These are phyloP conservation scores for Coracopsis vasa DNA, from an alignment of 2,113 vertebrate species.

Conservation along the genomic window DNA sequence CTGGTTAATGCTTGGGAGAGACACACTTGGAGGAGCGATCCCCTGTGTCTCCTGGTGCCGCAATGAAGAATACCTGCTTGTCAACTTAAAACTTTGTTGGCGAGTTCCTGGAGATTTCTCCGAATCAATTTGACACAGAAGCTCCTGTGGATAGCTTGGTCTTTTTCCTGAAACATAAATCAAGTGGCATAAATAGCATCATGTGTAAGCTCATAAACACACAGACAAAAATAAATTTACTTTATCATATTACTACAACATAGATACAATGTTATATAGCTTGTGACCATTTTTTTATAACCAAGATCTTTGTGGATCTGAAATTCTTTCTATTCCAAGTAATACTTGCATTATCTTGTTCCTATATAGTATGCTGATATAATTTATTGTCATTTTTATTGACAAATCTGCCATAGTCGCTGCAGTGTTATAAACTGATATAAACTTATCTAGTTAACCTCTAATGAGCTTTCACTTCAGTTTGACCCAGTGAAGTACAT, in stretches of 20 bases:
- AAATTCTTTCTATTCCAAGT: background rate
- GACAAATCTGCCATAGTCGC: background rate
- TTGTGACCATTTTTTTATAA: background rate
- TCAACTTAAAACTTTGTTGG: too few relatives aligned
- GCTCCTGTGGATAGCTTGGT: background rate
- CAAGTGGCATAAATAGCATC: background rate
- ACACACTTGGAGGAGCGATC: too few relatives aligned
- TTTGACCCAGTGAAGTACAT: background rate
- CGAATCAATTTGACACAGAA: background rate
- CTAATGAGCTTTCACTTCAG: background rate
- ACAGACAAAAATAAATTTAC: background rate
- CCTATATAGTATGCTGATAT: background rate
- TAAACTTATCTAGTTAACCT: background rate
- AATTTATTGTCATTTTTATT: background rate
- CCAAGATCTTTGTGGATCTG: background rate
- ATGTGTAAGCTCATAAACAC: background rate
- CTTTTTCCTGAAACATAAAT: background rate
- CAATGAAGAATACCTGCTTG: too few relatives aligned
- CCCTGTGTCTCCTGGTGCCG: too few relatives aligned
- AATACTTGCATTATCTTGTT: background rate
- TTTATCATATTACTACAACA: background rate
- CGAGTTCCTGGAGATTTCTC: too few relatives aligned
- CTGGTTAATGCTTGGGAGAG: too few relatives aligned
- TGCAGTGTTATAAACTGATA: background rate
- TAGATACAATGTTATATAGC: background rate